Evolutionary conservation across 2,113 vertebrate species (phyloP).

Genomic region (Numida meleagris): DNA sequence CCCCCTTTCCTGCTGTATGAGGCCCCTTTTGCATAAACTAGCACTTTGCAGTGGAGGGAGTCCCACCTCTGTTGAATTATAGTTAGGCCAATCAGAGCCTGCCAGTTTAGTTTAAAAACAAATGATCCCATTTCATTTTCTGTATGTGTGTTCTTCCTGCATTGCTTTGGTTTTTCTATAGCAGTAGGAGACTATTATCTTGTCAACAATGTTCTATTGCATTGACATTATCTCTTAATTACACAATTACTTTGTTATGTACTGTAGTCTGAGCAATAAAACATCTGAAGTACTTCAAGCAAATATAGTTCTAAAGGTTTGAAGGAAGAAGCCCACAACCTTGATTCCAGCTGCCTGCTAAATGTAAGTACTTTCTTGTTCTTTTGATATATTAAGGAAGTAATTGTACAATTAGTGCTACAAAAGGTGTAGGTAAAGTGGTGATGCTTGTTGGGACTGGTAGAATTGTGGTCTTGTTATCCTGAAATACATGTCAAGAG

Average conservation of each 20-base stretch:
- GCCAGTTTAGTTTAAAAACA: conserved; percentile 38
- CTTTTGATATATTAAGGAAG: background rate
- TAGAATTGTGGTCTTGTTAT: background rate
- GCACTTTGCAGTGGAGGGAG: background rate
- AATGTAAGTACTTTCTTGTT: conserved; percentile 1
- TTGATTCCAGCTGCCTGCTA: conserved; percentile 46
- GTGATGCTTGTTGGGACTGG: background rate
- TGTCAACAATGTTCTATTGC: conserved; percentile 77
- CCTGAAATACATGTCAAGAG: background rate
- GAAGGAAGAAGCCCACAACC: conserved; percentile 11
- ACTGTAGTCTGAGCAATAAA: conserved; percentile 72
- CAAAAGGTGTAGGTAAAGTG: conserved; percentile 18
- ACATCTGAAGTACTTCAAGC: conserved; percentile 70
- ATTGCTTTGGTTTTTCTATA: conserved; percentile 70
- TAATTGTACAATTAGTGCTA: conserved; percentile 18
- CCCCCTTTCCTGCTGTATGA: fast-evolving
- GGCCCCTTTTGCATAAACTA: background rate
- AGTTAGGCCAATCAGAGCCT: conserved; percentile 20
- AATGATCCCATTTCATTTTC: conserved; percentile 40
- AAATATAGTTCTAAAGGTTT: conserved; percentile 60
- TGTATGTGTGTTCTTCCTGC: conserved; percentile 44
- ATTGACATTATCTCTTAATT: conserved; percentile 82
- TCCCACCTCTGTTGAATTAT: background rate
- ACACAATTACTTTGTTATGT: conserved; percentile 78
- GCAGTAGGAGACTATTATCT: conserved; percentile 76